Evolutionary conservation across 2,113 vertebrate species (phyloP), one percentile per base, ranked within the genome.

Genomic region (Elgaria multicarinata): DNA sequence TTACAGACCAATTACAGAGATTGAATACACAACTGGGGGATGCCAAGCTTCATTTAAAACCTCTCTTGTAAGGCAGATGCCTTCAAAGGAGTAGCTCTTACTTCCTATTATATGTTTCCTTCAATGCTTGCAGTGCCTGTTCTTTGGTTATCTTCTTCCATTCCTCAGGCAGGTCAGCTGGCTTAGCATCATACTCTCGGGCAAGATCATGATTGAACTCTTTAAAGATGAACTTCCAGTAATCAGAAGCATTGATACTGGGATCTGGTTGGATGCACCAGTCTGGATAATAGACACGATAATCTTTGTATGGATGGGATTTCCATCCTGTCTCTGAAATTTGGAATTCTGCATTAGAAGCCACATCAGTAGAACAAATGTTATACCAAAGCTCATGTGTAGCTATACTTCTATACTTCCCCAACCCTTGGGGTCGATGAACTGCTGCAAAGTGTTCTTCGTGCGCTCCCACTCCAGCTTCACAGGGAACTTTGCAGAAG

Each of bases 401-500:
- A 3, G 31, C 8, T 6, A 39, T 3, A 7, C 36, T 12, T 85
- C 87, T 97, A 14, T 2, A 71, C 36, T 18, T 14, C 22, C 91
- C 85, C 1, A 92, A 22, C 7, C 91, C 91, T 71, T 85, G 31
- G 39, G 91, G 79, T 1, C 91, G 85, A 74, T 90, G 91, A 79
- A 90, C n/a, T 4, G 88, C 31, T 26, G 85, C 91, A 87, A 92
- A 90, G 58, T 92, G 88, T 12, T 90, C 88, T 28, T 44, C 79
- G 24, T 92, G 91, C 6, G 55, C 33, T 4, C 5, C 31, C 75
- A 90, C 96, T 89, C 95, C 96, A 33, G 95, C 94, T 16, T 97
- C 97, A 96, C 97, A 97, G 3, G 97, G 94, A 0, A 85, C 90
- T 55, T 36, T 80, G 50, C 97, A 97, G 90, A 97, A 97, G 6